Evolutionary conservation across 1,140 invertebrate genomes (phyloP).

Genomic region (Homarus americanus): DNA sequence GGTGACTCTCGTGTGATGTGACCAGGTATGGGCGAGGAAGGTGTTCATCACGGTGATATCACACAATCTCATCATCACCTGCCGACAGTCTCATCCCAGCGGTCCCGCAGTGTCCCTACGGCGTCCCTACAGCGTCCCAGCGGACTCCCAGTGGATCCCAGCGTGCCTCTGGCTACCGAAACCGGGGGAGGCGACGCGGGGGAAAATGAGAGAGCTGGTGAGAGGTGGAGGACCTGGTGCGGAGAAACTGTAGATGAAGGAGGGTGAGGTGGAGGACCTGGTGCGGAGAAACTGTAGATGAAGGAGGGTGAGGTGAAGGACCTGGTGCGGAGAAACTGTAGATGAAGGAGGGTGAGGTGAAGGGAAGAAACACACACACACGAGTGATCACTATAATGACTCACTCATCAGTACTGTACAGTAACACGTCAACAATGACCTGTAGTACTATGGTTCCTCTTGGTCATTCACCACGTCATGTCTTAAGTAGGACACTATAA

Average conservation of each 20-base stretch:
- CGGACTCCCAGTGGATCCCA: background rate
- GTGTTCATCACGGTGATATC: background rate
- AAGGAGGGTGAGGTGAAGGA: background rate
- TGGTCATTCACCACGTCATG: too few species aligned
- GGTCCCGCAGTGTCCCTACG: constrained; percentile 5
- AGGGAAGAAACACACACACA: too few species aligned
- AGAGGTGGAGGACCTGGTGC: background rate
- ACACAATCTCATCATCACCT: background rate
- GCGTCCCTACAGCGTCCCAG: constrained; percentile 1
- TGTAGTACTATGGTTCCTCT: too few species aligned
- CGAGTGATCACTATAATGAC: too few species aligned
- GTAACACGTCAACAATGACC: too few species aligned
- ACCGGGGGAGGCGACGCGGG: background rate
- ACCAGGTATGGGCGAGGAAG: background rate
- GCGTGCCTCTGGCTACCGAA: constrained; percentile 9
- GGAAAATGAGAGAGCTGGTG: background rate
- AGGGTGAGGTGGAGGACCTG: background rate
- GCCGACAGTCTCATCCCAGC: background rate
- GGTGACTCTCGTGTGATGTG: too few species aligned
- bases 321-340: background rate
- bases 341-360: background rate
- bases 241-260: background rate
- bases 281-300: background rate
- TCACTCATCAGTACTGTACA: too few species aligned
- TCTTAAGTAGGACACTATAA: too few species aligned